These are phyloP conservation scores for Melanotaenia boesemani DNA, from an alignment of 2,797 vertebrate genomes.

Conservation along the genomic window DNA sequence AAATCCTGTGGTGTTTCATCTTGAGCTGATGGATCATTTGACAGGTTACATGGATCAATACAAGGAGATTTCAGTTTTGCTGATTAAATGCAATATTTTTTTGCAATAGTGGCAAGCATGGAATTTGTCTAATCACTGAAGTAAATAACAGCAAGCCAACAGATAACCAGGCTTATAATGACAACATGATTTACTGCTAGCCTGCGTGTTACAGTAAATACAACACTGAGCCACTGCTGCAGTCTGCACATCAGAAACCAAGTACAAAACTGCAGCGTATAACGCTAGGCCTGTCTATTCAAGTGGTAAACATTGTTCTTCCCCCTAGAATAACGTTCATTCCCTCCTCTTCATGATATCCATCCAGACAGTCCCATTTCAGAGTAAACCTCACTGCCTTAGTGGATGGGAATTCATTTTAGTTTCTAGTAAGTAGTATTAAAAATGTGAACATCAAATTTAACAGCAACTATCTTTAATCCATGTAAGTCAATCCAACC, in stretches of 20 bases:
- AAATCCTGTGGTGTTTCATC: background rate
- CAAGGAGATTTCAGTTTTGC: background rate
- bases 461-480: background rate
- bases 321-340: background rate
- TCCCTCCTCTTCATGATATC: conserved; percentile 1
- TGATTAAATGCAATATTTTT: background rate
- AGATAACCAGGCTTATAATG: background rate
- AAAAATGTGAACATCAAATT: background rate
- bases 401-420: conserved; percentile 1
- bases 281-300: too few species aligned
- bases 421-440: conserved; percentile 8
- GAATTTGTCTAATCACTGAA: background rate
- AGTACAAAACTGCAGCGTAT: background rate
- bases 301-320: too few species aligned
- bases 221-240: background rate
- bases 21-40: background rate
- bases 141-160: conserved; percentile 1
- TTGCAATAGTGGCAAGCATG: background rate
- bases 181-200: background rate
- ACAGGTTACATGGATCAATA: conserved; percentile 7
- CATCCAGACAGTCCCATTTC: background rate
- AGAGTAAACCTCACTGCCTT: background rate
- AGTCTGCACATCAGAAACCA: background rate
- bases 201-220: background rate
- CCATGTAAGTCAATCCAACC: too few species aligned